Percentiles rank a stretch among this genome's conserved stretches.
phyloP scores from a whole-genome alignment of 2,113 vertebrate genomes.

The Seriola quinqueradiata region DNA sequence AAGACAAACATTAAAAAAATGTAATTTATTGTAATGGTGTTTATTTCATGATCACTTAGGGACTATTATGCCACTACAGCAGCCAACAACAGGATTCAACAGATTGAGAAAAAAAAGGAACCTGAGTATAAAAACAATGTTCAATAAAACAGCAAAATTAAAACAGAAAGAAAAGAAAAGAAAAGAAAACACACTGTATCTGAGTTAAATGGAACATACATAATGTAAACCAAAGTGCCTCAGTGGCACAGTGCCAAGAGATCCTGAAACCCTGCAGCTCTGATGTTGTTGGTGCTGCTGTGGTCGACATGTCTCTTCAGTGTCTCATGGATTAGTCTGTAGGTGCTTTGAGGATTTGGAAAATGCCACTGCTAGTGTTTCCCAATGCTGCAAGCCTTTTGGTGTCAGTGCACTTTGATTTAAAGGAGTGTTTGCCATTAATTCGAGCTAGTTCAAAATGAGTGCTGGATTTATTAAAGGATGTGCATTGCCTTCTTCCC shows the following conservation, averaged over 20 bases:
- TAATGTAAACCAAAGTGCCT: slow-evolving; percentile 24
- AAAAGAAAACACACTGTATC: background rate
- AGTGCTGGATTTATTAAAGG: slow-evolving; percentile 5
- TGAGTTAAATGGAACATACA: slow-evolving; percentile 8
- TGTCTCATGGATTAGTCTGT: slow-evolving; percentile 39
- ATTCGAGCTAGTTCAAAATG: slow-evolving; percentile 13
- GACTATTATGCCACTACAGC: background rate
- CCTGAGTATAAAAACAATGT: background rate
- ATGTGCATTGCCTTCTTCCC: background rate
- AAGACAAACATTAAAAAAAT: background rate
- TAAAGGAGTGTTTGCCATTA: slow-evolving; percentile 22
- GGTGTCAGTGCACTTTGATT: slow-evolving; percentile 1
- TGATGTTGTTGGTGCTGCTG: slow-evolving; percentile 43
- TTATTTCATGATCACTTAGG: background rate
- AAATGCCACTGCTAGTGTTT: slow-evolving; percentile 28
- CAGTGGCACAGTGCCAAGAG: background rate
- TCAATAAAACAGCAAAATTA: background rate
- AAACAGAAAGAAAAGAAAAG: background rate
- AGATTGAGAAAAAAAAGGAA: background rate
- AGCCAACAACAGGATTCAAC: background rate
- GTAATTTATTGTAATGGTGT: background rate
- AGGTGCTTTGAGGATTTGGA: slow-evolving; percentile 60
- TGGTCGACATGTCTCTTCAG: slow-evolving; percentile 43
- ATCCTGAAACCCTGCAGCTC: slow-evolving; percentile 25
- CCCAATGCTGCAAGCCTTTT: slow-evolving; percentile 11